These are phyloP conservation scores for Stichodactyla helianthus DNA, from an alignment of 64 coral and sea anemone genomes.

Conservation along the genomic window DNA sequence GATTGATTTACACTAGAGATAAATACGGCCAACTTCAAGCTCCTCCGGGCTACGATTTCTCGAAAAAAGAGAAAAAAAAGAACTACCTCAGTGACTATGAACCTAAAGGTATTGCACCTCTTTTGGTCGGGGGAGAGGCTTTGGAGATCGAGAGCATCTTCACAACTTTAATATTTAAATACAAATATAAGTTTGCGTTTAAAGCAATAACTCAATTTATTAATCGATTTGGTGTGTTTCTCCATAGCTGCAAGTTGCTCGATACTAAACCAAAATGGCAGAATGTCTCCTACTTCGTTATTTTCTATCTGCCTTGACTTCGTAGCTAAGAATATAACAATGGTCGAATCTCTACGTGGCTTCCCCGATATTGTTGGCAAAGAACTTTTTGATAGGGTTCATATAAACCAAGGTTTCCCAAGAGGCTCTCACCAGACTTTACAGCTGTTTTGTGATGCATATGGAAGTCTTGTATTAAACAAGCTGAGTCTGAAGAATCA, in stretches of 20 bases:
- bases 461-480: conserved; percentile 51
- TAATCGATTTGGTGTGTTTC: not conserved
- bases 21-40: conserved; percentile 67
- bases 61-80: not conserved
- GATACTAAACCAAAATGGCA: not conserved
- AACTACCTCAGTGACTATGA: conserved; percentile 6
- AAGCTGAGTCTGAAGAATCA: conserved; percentile 37
- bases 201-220: no score
- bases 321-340: conserved; percentile 68
- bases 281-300: conserved; percentile 27
- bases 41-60: not conserved
- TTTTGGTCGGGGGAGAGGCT: not conserved
- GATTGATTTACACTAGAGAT: conserved; percentile 67
- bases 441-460: conserved; percentile 74
- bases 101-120: conserved; percentile 52
- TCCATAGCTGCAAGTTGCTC: conserved; percentile 70
- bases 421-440: conserved; percentile 28
- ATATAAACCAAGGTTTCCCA: conserved; percentile 36
- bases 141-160: not conserved
- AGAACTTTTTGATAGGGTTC: conserved; percentile 57
- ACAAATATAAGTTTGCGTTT: not conserved
- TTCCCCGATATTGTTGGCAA: conserved; percentile 85
- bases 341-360: conserved; percentile 73
- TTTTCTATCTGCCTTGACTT: conserved; percentile 80
- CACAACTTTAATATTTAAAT: no score